Percentiles rank a stretch among this genome's conserved stretches.
Conservation (phyloP, 2,888 invertebrate genomes). For the Serripes groenlandicus region DNA sequence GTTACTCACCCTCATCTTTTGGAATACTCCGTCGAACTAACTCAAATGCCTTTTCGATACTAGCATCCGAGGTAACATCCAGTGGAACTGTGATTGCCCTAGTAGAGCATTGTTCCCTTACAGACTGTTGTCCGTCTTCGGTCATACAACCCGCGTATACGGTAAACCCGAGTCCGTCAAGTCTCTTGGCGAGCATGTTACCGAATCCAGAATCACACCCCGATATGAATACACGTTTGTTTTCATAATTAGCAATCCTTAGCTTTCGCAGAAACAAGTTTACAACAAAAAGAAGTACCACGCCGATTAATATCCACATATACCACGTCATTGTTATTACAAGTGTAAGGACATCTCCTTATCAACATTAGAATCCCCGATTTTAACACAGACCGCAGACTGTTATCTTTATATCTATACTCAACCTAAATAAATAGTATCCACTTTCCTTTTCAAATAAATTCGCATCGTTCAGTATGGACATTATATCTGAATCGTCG, state of each 20-base stretch:
- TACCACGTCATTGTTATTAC: background rate
- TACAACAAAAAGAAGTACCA: background rate
- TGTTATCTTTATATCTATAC: too few relatives aligned
- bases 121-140: constrained; percentile 58
- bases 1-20: constrained; percentile 63
- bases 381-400: too few relatives aligned
- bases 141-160: constrained; percentile 76
- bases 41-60: constrained; percentile 57
- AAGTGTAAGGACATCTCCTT: too few relatives aligned
- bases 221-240: constrained; percentile 76
- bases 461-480: too few relatives aligned
- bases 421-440: too few relatives aligned
- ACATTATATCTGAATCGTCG: too few relatives aligned
- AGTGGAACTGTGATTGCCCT: constrained; percentile 59
- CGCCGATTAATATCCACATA: background rate
- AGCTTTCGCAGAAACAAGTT: constrained; percentile 51
- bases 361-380: too few relatives aligned
- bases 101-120: constrained; percentile 57
- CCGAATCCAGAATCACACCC: constrained; percentile 82
- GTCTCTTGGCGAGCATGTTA: constrained; percentile 70
- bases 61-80: constrained; percentile 69
- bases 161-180: constrained; percentile 72
- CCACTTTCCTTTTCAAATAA: too few relatives aligned
- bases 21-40: constrained; percentile 65
- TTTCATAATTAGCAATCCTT: constrained; percentile 55